Evolutionary conservation across 2,797 vertebrate genomes (phyloP).

Genomic region (Urosaurus nigricauda): DNA sequence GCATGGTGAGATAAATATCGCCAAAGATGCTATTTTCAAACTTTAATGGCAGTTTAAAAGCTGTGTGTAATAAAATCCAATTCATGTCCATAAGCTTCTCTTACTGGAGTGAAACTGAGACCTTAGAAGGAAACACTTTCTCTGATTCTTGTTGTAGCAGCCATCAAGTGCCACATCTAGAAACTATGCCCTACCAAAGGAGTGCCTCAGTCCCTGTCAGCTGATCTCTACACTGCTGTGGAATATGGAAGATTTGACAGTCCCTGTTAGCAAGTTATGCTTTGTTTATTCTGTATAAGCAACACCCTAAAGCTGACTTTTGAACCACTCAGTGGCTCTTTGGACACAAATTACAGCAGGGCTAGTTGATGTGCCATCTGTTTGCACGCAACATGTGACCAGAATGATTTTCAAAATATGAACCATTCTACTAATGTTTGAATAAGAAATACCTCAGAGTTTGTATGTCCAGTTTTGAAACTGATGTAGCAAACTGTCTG

Average conservation of each 20-base stretch:
- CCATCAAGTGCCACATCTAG: background rate
- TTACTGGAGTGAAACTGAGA: background rate
- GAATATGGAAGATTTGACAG: background rate
- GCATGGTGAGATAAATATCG: too few species aligned
- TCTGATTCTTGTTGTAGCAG: background rate
- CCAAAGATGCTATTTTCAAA: too few species aligned
- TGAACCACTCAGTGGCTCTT: conserved; percentile 26
- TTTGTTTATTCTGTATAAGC: background rate
- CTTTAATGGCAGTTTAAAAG: too few species aligned
- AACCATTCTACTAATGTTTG: conserved; percentile 65
- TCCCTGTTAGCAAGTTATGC: background rate
- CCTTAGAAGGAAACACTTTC: background rate
- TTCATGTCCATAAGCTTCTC: background rate
- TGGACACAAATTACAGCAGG: conserved; percentile 58
- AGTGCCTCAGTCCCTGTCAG: background rate
- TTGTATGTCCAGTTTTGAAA: conserved; percentile 69
- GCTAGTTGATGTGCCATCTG: conserved; percentile 60
- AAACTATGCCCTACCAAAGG: background rate
- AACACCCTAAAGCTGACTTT: background rate
- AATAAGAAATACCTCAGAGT: conserved; percentile 69
- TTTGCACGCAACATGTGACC: conserved; percentile 57
- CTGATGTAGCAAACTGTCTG: conserved; percentile 67
- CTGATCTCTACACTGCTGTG: background rate
- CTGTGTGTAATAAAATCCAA: too few species aligned
- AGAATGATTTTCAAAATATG: conserved; percentile 58